Evolutionary conservation across 2,888 invertebrate genomes (phyloP), one percentile per base, ranked within the genome.

Genomic region (Platynereis dumerilii): DNA sequence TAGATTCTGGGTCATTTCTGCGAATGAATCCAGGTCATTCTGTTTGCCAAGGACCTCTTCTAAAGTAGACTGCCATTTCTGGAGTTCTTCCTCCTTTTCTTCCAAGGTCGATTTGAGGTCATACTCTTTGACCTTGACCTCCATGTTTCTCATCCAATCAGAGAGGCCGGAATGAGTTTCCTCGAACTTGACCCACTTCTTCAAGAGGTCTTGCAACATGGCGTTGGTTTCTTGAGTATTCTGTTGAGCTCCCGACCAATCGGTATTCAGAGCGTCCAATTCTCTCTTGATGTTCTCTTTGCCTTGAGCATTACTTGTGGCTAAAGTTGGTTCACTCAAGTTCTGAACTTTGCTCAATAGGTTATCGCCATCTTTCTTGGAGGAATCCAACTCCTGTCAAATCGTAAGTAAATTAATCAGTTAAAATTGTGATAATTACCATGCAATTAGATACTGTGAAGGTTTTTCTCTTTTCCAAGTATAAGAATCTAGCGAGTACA

Each of bases 131-230:
- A 96, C 87, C 80, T 91, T 91, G 24, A 90, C 91, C 76, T 96
- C 96, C 0, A 92, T 91, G 68, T 92, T 91, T 69, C 93, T 89
- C 62, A 96, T 90, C 96, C 96, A 96, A 39, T 88, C 85, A 65
- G 92, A 86, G 74, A 94, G 93, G 70, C 91, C 89, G 75, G 95
- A 94, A 80, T 92, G 92, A 77, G 92, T 86, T 24, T 88, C 87
- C 80, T 96, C 96, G 80, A 94, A 96, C 78, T 95, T 94, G 62
- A 90, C 89, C 96, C 96, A 96, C 78, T 93, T 92, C 76, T 91
- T 90, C 58, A 96, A 87, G 81, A 94, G 93, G 56, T 87, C 89
- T 82, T 95, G 92, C 61, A 96, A 86, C 0, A 78, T 76, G 56
- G 65, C 71, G 60, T 76, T 76, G 3, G 78, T 76, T 22, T 69